Conservation (phyloP, 2,797 vertebrate species). For the Crocodylus rhombifer region DNA sequence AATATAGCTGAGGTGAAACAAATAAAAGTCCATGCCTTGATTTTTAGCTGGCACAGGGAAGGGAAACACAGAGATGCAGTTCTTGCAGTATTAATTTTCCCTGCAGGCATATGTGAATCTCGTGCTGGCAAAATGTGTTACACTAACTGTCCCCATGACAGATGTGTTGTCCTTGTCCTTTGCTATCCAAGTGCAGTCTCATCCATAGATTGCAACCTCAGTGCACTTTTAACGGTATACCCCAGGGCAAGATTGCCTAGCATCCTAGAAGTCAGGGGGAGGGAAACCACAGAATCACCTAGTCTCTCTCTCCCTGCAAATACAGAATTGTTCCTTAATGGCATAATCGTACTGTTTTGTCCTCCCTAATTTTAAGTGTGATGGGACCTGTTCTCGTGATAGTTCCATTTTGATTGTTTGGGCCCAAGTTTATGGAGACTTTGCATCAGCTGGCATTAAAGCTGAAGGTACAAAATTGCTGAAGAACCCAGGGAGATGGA, state of each 20-base stretch:
- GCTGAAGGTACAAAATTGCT: conserved; percentile 35
- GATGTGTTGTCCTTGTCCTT: neutral
- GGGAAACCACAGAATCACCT: neutral
- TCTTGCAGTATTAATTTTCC: conserved; percentile 4
- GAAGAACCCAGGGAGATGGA: neutral
- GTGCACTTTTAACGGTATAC: neutral
- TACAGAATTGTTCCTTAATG: neutral
- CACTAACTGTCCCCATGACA: neutral
- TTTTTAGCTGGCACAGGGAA: conserved; percentile 49
- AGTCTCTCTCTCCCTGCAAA: neutral
- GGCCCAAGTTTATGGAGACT: conserved; percentile 35
- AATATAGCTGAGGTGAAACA: conserved; percentile 40
- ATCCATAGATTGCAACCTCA: neutral
- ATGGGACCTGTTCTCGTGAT: conserved; percentile 6
- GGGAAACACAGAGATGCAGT: conserved; percentile 31
- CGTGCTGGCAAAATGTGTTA: neutral
- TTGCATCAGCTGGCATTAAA: conserved; percentile 19
- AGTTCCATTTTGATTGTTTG: conserved; percentile 54
- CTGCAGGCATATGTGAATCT: neutral
- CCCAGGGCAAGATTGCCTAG: neutral
- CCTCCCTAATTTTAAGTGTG: conserved; percentile 37
- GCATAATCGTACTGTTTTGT: conserved; percentile 31
- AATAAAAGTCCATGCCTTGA: neutral
- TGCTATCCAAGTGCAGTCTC: neutral
- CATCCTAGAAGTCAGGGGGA: neutral